These are phyloP conservation scores for Drosophila bocqueti DNA, from an alignment of 1,140 invertebrate species.

Conservation along the genomic window DNA sequence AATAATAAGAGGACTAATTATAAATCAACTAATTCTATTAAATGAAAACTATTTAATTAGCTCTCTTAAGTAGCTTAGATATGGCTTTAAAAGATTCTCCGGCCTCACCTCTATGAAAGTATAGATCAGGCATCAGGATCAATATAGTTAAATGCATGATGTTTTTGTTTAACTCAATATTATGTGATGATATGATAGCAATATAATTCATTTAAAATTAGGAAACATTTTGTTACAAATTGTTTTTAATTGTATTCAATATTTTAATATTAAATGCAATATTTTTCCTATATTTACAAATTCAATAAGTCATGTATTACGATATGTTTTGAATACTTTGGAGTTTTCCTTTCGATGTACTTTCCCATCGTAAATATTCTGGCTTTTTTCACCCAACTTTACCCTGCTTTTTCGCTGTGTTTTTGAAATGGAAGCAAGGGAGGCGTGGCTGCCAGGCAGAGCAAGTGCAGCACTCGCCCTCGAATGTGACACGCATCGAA, in stretches of 20 bases:
- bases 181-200: too few species aligned
- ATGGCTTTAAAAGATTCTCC: too few species aligned
- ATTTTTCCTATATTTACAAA: neutral
- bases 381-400: neutral
- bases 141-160: too few species aligned
- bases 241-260: too few species aligned
- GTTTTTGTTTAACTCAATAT: too few species aligned
- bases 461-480: conserved; percentile 54
- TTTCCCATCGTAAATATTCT: neutral
- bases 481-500: conserved; percentile 67
- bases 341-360: too few species aligned
- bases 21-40: neutral
- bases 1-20: neutral
- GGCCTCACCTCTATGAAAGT: too few species aligned
- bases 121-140: too few species aligned
- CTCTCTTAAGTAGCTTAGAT: neutral
- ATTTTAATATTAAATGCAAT: neutral
- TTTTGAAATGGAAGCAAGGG: neutral
- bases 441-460: conserved; percentile 28
- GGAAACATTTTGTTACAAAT: too few species aligned
- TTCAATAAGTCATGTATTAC: neutral
- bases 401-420: neutral
- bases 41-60: neutral
- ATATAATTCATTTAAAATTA: too few species aligned
- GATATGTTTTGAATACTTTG: neutral